phyloP scores from a whole-genome alignment of 2,888 invertebrate genomes.

The Troides helena region DNA sequence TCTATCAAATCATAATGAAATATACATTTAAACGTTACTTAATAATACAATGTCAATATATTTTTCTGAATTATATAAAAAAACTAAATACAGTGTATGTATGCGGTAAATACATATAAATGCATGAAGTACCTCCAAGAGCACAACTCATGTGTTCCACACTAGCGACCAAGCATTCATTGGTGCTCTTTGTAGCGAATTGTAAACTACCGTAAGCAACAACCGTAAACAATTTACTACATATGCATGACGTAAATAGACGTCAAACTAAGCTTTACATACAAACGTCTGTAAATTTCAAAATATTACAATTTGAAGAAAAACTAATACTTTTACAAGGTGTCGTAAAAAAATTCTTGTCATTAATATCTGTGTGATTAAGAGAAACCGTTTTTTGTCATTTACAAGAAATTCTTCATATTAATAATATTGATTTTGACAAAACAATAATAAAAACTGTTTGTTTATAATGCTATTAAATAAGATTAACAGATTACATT shows the following conservation, averaged over 20 bases:
- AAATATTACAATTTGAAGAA: too few relatives aligned
- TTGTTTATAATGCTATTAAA: constrained; percentile 37
- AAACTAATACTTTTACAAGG: too few relatives aligned
- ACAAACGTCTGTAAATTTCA: too few relatives aligned
- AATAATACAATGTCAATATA: too few relatives aligned
- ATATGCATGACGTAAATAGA: not conserved
- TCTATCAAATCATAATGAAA: too few relatives aligned
- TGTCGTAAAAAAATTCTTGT: too few relatives aligned
- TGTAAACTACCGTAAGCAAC: constrained; percentile 16
- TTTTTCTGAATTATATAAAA: too few relatives aligned
- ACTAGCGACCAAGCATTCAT: constrained; percentile 49
- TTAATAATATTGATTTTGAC: too few relatives aligned
- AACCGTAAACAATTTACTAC: constrained; percentile 7
- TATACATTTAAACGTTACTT: too few relatives aligned
- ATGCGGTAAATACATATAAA: not conserved
- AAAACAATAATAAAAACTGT: not conserved
- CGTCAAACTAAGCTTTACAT: not conserved
- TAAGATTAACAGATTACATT: constrained; percentile 49
- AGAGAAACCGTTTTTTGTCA: too few relatives aligned
- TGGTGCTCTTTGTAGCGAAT: constrained; percentile 37
- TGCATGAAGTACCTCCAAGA: not conserved
- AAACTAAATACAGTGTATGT: not conserved
- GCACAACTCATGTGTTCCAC: constrained; percentile 45
- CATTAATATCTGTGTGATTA: too few relatives aligned
- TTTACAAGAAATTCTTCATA: too few relatives aligned